phyloP scores from a whole-genome alignment of 2,797 vertebrate genomes.

The Pangasius mekongensis region DNA sequence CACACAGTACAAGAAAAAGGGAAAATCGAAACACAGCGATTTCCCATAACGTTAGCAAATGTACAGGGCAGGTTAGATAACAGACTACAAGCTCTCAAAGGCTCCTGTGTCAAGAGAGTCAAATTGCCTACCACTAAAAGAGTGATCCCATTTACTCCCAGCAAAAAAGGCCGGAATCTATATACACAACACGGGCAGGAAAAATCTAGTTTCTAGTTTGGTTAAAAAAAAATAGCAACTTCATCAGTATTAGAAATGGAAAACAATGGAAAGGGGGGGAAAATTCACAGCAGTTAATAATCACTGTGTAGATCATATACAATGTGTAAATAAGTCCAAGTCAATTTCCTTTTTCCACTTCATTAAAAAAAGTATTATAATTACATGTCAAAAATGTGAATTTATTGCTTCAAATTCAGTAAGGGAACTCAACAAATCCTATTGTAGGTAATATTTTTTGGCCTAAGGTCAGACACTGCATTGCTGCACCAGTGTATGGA shows the following conservation, averaged over 20 bases:
- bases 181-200: background rate
- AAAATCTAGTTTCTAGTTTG: background rate
- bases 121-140: slow-evolving; percentile 11
- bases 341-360: background rate
- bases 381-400: background rate
- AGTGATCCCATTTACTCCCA: slow-evolving; percentile 4
- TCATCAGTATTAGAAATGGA: background rate
- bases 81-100: slow-evolving; percentile 23
- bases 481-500: slow-evolving; percentile 9
- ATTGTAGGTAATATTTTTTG: background rate
- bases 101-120: slow-evolving; percentile 15
- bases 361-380: background rate
- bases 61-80: slow-evolving; percentile 25
- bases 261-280: background rate
- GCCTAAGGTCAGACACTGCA: background rate
- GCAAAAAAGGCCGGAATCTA: background rate
- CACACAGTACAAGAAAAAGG: background rate
- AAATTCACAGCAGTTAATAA: background rate
- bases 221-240: background rate
- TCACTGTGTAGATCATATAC: background rate
- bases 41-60: slow-evolving; percentile 19
- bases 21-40: slow-evolving; percentile 34
- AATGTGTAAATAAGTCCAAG: background rate
- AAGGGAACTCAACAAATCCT: background rate
- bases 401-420: background rate